Base-by-base conservation (phyloP, 2,888 invertebrate genomes). In the Ornithoptera alexandrae region DNA sequence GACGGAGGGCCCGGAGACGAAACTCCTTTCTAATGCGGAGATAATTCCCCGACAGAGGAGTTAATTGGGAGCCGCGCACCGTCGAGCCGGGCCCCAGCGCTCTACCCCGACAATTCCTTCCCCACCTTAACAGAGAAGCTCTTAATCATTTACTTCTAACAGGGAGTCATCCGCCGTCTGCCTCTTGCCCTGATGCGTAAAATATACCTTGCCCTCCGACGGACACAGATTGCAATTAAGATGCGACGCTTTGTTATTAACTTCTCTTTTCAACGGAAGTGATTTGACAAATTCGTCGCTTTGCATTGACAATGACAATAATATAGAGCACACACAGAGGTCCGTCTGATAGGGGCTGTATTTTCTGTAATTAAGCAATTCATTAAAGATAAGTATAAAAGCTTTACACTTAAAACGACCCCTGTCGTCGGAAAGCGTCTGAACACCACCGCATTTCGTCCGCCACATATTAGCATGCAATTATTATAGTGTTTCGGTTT, bases 61-160 rank as follows among this genome's bases (percentile, higher is more conserved):
- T 89, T 92, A 92, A 92, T 91, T 91, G 90, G 84, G 86, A 89
- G 87, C 88, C 84, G 78, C 84, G 89, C 85, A 86, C 84, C 86
- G 89, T 85, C 86, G 83, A 75, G 79, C 80, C 82, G 81, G 85
- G 83, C 81, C 76, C 76, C 70, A 75, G 72, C 76, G 72, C 77
- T 64, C 77, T 86, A 87, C 89, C 90, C 73, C 72, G 86, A 79
- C 74, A 66, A 71, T 67, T 60, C 63, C 69, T 56, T 62, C 73
- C 73, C 73, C 73, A 75, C 72, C 77, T 73, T 74, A 60, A 75
- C 78, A 76, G 77, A 77, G 81, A 74, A 81, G 81, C 85, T 86
- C 88, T 87, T 90, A 90, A 91, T 90, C 90, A 91, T 91, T 91
- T 83, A 89, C 83, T 88, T 78, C 81, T 88, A 89, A 90, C 89